Conservation (phyloP, 2,888 invertebrate species). For the Anorthoa munda region DNA sequence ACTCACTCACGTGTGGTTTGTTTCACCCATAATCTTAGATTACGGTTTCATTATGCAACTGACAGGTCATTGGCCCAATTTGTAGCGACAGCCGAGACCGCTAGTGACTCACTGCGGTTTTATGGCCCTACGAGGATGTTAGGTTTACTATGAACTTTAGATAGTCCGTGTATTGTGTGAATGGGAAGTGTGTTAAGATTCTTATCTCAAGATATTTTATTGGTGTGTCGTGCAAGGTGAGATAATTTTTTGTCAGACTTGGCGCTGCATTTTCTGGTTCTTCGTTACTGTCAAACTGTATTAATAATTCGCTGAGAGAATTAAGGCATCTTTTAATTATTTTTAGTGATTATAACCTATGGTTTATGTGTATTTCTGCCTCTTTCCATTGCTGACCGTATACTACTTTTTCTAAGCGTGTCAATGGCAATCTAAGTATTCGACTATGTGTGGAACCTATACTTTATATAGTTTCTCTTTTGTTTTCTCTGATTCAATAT, state of each 20-base stretch:
- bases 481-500: too few species aligned
- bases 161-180: conserved; percentile 40
- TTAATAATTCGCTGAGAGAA: background rate
- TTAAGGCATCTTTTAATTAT: background rate
- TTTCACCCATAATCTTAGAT: conserved; percentile 68
- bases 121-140: conserved; percentile 60
- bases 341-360: background rate
- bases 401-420: too few species aligned
- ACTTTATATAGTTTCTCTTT: background rate
- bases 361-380: background rate
- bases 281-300: background rate
- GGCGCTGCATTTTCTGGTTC: background rate
- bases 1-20: conserved; percentile 57
- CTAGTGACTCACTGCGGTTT: conserved; percentile 68
- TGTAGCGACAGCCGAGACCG: conserved; percentile 69
- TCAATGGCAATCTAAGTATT: too few species aligned
- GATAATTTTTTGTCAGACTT: conserved; percentile 14
- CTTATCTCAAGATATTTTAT: conserved; percentile 40
- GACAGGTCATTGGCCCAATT: conserved; percentile 83
- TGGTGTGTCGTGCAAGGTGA: conserved; percentile 10
- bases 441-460: too few species aligned
- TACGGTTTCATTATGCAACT: conserved; percentile 78
- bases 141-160: conserved; percentile 23
- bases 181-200: conserved; percentile 41
- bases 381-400: background rate